Conservation (phyloP, 2,113 vertebrate species). For the Galemys pyrenaicus region DNA sequence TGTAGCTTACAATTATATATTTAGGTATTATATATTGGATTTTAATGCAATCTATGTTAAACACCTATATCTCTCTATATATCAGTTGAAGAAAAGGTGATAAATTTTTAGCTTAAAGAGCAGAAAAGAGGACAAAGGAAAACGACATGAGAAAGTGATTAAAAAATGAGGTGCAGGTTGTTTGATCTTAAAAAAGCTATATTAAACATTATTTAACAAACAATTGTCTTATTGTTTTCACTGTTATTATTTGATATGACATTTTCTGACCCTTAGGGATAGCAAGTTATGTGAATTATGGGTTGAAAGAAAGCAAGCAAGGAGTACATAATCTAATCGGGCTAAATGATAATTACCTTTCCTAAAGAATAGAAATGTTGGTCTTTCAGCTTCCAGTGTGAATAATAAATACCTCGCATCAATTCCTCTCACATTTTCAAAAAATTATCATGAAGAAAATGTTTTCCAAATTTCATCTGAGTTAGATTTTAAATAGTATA, state of each 20-base stretch:
- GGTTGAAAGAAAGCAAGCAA: background rate
- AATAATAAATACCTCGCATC: background rate
- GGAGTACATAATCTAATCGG: background rate
- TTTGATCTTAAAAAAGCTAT: background rate
- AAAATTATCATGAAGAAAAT: background rate
- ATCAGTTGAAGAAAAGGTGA: background rate
- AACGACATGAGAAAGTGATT: too few species aligned
- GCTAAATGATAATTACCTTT: background rate
- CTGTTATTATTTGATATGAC: background rate
- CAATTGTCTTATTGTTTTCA: too few species aligned
- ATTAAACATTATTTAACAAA: background rate
- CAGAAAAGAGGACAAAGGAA: too few species aligned
- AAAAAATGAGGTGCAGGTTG: background rate
- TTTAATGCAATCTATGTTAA: background rate
- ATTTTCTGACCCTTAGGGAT: background rate
- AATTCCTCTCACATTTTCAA: background rate
- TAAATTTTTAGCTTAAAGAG: too few species aligned
- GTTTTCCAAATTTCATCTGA: background rate
- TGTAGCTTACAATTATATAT: background rate
- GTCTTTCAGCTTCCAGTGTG: too few species aligned
- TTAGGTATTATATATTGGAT: background rate
- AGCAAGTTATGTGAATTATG: background rate
- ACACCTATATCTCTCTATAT: background rate
- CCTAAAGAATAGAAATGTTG: background rate
- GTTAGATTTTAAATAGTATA: background rate